Evolutionary conservation across 2,113 vertebrate genomes (phyloP), one percentile per base, ranked within the genome.

Genomic region (Chrysemys picta): DNA sequence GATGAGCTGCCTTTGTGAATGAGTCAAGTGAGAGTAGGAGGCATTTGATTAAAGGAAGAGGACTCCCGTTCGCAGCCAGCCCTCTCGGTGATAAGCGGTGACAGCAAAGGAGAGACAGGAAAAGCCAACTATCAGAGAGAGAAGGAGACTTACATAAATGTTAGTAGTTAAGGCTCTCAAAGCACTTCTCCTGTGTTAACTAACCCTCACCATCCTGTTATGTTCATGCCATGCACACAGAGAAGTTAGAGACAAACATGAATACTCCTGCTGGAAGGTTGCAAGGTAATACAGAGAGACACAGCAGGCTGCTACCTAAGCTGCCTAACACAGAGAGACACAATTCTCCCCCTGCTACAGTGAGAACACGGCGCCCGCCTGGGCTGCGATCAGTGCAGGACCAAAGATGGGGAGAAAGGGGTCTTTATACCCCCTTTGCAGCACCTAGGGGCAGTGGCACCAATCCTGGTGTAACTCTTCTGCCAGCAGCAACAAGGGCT

Each of bases 11-110:
- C 76, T 94, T 56, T 59, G 84, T 47, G 56, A 93, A 52, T 49
- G 89, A 94, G 69, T 94, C 93, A 96, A 14, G 83, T 17, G 81
- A 19, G 42, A 95, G 95, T 87, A 87, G 89, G 89, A 95, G 94
- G 95, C 10, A 0, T 22, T 42, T 1, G 50, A 82, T 90, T 92
- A 76, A 91, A 92, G 4, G 86, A 87, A 87, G 52, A 75, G 1
- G 2, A 57, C 93, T 93, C 65, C 65, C 42, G 42, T 89, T 82
- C 84, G 6, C 1, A 10, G 80, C 57, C 35, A 50, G 21, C 56
- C 31, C 49, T 11, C 84, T 95, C 81, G 31, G 47, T 27, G 65
- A 8, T 95, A 31, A 88, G 78, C 52, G 62, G 75, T 35, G 88
- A 91, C 2, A 10, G 53, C 49, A 94, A 84, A 35, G 89, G 72